A percentile compares a stretch with the other conserved stretches of the same genome.
These are phyloP conservation scores for Tympanuchus pallidicinctus DNA, from an alignment of 2,113 vertebrate genomes.

Conservation along the genomic window DNA sequence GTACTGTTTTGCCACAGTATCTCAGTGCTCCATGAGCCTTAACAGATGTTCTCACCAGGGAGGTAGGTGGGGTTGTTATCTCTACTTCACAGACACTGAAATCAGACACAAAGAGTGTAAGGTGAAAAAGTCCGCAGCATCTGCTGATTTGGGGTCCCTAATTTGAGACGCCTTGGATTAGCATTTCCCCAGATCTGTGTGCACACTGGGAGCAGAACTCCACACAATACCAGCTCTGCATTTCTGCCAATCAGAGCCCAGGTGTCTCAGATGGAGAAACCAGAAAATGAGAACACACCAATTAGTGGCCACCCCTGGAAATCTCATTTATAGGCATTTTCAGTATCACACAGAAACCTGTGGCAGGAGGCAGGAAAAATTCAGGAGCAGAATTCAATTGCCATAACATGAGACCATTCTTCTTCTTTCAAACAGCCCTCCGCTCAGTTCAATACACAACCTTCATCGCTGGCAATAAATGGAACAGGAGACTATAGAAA, in stretches of 20 bases:
- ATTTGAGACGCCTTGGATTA: background rate
- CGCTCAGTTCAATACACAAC: constrained; percentile 30
- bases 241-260: constrained; percentile 16
- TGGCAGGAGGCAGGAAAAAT: constrained; percentile 49
- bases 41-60: background rate
- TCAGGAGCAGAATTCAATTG: constrained; percentile 30
- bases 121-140: constrained; percentile 22
- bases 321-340: constrained; percentile 35
- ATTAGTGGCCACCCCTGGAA: constrained; percentile 57
- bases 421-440: constrained; percentile 20
- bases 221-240: background rate
- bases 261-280: constrained; percentile 21
- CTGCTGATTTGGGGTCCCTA: background rate
- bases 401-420: constrained; percentile 45
- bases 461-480: constrained; percentile 29
- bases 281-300: constrained; percentile 44
- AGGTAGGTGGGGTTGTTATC: background rate
- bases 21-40: background rate
- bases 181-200: background rate
- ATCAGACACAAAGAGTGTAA: background rate
- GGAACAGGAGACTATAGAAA: constrained; percentile 31
- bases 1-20: background rate
- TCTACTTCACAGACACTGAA: constrained; percentile 13
- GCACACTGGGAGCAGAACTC: background rate
- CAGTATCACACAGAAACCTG: background rate